These are phyloP conservation scores for Acridotheres tristis DNA, from an alignment of 2,797 vertebrate species.

Conservation along the genomic window DNA sequence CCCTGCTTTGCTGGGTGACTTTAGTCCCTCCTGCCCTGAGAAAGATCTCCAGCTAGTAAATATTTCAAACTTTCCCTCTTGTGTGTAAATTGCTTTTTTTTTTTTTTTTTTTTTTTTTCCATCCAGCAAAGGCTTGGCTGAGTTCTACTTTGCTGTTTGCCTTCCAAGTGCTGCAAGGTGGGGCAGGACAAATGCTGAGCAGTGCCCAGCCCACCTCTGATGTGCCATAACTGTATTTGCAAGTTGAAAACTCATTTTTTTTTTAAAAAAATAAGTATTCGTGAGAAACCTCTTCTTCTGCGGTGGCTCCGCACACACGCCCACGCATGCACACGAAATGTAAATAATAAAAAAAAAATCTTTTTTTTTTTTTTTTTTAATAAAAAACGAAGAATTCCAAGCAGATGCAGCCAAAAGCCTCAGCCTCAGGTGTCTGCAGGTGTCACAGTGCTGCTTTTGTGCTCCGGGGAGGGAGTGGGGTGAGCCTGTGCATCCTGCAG, in stretches of 20 bases:
- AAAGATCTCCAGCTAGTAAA: neutral
- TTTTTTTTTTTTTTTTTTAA: too few species aligned
- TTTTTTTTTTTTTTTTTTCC: neutral
- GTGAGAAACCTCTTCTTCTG: neutral
- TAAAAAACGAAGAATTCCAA: neutral
- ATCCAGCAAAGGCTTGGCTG: constrained; percentile 33
- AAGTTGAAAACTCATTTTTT: neutral
- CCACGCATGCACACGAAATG: constrained; percentile 26
- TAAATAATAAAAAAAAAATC: neutral
- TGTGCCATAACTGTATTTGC: constrained; percentile 54
- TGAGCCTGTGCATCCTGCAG: neutral
- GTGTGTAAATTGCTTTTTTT: constrained; percentile 32
- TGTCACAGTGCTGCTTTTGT: neutral
- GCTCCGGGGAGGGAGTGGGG: neutral
- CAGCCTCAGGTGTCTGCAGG: constrained; percentile 36
- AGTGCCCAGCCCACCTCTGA: neutral
- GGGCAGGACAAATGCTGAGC: neutral
- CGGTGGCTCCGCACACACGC: neutral
- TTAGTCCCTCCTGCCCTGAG: neutral
- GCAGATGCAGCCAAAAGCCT: constrained; percentile 34
- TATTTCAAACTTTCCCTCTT: neutral
- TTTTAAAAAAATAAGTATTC: neutral
- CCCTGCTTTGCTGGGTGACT: constrained; percentile 16
- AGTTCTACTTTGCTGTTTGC: constrained; percentile 44
- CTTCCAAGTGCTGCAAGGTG: constrained; percentile 47